phyloP scores from a whole-genome alignment of 2,113 vertebrate species.

The Heloderma charlesbogerti region DNA sequence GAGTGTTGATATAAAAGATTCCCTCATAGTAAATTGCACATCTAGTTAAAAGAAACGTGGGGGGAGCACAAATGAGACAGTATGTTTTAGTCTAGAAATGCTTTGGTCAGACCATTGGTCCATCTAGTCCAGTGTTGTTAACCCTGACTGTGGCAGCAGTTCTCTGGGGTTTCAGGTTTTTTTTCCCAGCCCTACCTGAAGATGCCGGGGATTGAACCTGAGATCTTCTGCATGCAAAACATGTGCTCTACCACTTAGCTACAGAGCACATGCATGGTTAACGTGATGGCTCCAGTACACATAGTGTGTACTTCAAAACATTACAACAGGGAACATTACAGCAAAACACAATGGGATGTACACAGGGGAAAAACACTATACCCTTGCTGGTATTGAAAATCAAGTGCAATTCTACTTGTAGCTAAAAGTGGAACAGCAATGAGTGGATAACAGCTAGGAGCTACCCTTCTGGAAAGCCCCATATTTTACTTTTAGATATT shows the following conservation, averaged over 20 bases:
- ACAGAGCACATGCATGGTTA: neutral
- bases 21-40: slow-evolving; percentile 23
- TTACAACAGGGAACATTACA: neutral
- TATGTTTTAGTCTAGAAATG: neutral
- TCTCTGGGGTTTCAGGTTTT: too few species aligned
- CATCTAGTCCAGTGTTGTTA: too few species aligned
- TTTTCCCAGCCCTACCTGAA: too few species aligned
- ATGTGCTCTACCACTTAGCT: neutral
- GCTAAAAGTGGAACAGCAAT: neutral
- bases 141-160: too few species aligned
- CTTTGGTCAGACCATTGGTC: neutral
- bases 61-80: neutral
- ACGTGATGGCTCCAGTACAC: neutral
- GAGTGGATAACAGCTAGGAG: neutral
- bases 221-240: too few species aligned
- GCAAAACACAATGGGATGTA: neutral
- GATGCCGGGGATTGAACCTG: too few species aligned
- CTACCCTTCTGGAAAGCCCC: neutral
- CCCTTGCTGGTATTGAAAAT: neutral
- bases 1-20: slow-evolving; percentile 43
- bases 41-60: neutral
- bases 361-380: neutral
- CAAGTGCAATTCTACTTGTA: neutral
- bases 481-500: neutral
- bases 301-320: neutral